Evolutionary conservation across 1,140 invertebrate species (phyloP).

Genomic region (Vanessa tameamea): DNA sequence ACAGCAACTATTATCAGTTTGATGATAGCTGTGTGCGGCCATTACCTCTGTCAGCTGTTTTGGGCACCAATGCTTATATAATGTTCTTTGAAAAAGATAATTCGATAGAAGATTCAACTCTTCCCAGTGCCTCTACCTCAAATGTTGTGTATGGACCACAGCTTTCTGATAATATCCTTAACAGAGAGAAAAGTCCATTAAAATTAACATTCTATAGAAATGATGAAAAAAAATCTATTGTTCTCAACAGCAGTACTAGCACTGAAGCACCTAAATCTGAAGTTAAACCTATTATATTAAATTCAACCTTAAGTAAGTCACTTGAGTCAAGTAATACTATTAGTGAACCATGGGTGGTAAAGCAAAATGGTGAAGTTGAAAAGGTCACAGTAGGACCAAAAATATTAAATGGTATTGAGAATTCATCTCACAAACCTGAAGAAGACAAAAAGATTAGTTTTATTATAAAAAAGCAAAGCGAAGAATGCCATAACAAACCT

Average conservation of each 20-base stretch:
- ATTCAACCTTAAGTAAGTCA: slow-evolving; percentile 68
- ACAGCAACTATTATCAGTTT: slow-evolving; percentile 93
- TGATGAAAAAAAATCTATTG: slow-evolving; percentile 65
- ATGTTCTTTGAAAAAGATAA: slow-evolving; percentile 92
- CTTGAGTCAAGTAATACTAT: slow-evolving; percentile 54
- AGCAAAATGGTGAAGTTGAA: slow-evolving; percentile 74
- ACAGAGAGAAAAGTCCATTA: slow-evolving; percentile 70
- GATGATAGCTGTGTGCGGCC: slow-evolving; percentile 86
- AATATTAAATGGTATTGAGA: slow-evolving; percentile 63
- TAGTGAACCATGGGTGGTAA: slow-evolving; percentile 73
- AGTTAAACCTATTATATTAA: slow-evolving; percentile 70
- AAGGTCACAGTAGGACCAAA: slow-evolving; percentile 64
- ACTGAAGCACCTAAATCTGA: slow-evolving; percentile 58
- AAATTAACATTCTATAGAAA: slow-evolving; percentile 69
- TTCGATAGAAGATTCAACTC: slow-evolving; percentile 54
- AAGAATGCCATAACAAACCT: slow-evolving; percentile 55
- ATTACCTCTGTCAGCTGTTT: slow-evolving; percentile 86
- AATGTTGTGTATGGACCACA: slow-evolving; percentile 71
- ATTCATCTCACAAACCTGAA: slow-evolving; percentile 48
- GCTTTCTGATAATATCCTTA: slow-evolving; percentile 65
- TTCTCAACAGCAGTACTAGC: slow-evolving; percentile 49
- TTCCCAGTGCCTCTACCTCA: slow-evolving; percentile 58
- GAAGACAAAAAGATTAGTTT: slow-evolving; percentile 70
- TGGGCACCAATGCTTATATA: slow-evolving; percentile 93
- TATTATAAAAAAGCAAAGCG: slow-evolving; percentile 57